Evolutionary conservation across 2,797 vertebrate genomes (phyloP), one percentile per base, ranked within the genome.

Genomic region (Anisognathus igniventris): DNA sequence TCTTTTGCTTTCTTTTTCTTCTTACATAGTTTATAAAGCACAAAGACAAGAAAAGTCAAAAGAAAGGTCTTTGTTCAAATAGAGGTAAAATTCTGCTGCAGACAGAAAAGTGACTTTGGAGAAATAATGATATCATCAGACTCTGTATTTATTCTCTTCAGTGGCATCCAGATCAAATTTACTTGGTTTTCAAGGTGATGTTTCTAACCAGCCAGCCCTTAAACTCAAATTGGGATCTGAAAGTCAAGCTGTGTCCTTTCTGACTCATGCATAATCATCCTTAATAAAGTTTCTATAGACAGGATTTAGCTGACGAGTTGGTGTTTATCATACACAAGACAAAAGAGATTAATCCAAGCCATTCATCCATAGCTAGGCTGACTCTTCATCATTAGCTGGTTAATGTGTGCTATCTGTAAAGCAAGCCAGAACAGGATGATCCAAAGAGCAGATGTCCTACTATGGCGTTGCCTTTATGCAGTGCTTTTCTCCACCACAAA

Each of bases 201-300:
- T 84, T 96, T 91, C 72, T 93, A 88, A 93, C 91, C 89, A 95
- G 70, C 27, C 89, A 93, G 76, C 40, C 76, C 62, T 96, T 79
- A 96, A 89, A 92, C 72, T 95, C 61, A 91, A 81, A 82, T 62
- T 64, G 37, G 62, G 48, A 92, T 88, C 85, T 96, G 93, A 94
- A 97, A 97, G 95, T 94, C 95, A 94, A 88, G 33, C 81, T 66
- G 22, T 88, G 91, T 94, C 91, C 95, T 96, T 90, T 91, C 70
- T 95, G 95, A 92, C 82, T 97, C 82, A 84, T 76, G 37, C 76
- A 73, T 94, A 95, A 94, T 94, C 82, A 86, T 70, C 87, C 66
- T 83, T 93, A 83, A 89, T 95, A 88, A 92, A 91, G 89, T 90
- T 94, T 90, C 95, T 91, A 48, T 66, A 64, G 92, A 19, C 58